Evolutionary conservation across 2,797 vertebrate genomes (phyloP).

Genomic region (Carcharodon carcharias): DNA sequence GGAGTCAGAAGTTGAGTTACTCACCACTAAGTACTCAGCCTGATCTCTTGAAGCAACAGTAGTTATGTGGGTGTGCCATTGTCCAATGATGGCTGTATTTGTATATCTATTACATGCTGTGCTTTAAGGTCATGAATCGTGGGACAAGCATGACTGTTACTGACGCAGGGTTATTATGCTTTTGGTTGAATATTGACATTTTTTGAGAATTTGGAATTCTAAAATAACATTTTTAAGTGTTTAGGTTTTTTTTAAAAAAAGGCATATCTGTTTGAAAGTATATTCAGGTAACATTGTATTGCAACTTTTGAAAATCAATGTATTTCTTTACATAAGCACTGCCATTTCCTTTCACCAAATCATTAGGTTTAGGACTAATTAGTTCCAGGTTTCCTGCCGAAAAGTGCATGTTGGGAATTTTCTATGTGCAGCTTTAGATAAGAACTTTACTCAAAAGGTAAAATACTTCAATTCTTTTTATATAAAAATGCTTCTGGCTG

Average conservation of each 20-base stretch:
- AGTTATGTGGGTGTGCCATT: not conserved
- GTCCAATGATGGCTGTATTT: not conserved
- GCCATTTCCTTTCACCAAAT: not conserved
- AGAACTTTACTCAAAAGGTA: not conserved
- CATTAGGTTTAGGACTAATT: not conserved
- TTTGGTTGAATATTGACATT: not conserved
- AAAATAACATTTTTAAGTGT: not conserved
- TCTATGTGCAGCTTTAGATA: not conserved
- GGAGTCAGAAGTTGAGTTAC: no score
- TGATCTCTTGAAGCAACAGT: no score
- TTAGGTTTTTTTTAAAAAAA: not conserved
- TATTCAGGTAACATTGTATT: not conserved
- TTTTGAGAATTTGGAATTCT: not conserved
- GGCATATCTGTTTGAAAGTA: not conserved
- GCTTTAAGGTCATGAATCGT: not conserved
- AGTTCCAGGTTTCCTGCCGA: not conserved
- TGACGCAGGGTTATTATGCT: not conserved
- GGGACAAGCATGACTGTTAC: not conserved
- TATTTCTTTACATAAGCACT: not conserved
- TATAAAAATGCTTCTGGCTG: conserved; percentile 8
- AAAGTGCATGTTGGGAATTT: not conserved
- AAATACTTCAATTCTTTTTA: not conserved
- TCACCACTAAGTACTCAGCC: no score
- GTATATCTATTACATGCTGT: not conserved
- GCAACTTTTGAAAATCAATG: not conserved